Percentiles rank a stretch among this genome's conserved stretches.
These are phyloP conservation scores for Idaea aversata DNA, from an alignment of 2,888 invertebrate species.

Conservation along the genomic window DNA sequence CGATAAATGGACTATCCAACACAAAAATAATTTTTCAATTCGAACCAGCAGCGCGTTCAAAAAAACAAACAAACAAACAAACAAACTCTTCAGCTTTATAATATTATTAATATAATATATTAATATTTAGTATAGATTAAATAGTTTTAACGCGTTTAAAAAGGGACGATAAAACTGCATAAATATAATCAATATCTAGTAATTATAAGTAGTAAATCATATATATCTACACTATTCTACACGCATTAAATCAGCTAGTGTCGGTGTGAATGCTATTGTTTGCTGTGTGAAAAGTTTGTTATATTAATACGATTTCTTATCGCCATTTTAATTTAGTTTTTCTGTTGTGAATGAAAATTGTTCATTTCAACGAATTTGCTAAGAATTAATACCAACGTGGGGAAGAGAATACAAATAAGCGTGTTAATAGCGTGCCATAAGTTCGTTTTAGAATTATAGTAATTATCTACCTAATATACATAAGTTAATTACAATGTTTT, in stretches of 20 bases:
- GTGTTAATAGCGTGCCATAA: background rate
- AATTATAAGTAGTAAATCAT: constrained; percentile 34
- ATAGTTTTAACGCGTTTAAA: background rate
- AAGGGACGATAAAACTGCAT: constrained; percentile 11
- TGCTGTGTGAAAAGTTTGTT: constrained; percentile 67
- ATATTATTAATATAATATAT: no score
- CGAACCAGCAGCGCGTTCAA: no score
- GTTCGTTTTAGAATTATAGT: background rate
- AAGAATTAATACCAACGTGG: background rate
- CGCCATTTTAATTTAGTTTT: constrained; percentile 67
- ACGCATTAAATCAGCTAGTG: constrained; percentile 47
- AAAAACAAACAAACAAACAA: no score
- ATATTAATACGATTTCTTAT: constrained; percentile 56
- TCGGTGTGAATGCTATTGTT: constrained; percentile 63
- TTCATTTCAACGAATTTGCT: background rate
- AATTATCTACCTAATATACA: background rate
- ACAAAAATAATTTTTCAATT: no score
- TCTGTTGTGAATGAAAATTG: constrained; percentile 43
- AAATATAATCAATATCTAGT: constrained; percentile 19
- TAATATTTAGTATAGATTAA: no score
- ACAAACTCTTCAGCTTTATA: no score
- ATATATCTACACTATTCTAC: constrained; percentile 51
- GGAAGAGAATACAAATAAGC: background rate
- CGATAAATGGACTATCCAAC: no score
- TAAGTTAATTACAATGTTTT: background rate